Percentiles rank a stretch among this genome's conserved stretches.
Conservation (phyloP, 2,888 invertebrate species). For the Arrhopalites spinosus region DNA sequence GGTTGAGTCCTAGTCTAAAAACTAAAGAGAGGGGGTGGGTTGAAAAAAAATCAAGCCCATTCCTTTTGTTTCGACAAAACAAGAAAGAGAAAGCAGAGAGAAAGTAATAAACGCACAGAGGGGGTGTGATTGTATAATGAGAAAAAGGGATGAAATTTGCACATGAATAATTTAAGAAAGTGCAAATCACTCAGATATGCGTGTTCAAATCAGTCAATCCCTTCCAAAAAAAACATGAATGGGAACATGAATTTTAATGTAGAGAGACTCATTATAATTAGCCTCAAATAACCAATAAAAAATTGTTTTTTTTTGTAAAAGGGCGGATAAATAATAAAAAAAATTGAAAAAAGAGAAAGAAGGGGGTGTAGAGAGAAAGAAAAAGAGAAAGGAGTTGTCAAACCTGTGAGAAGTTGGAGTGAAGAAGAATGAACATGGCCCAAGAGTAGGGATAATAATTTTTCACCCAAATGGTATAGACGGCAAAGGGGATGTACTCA, state of each 20-base stretch:
- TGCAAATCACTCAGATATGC: not conserved
- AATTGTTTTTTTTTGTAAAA: no score
- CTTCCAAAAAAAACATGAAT: no score
- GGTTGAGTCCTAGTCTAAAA: no score
- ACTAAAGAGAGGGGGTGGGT: not conserved
- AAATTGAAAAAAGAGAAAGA: not conserved
- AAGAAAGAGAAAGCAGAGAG: no score
- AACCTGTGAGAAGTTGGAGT: slow-evolving; percentile 86
- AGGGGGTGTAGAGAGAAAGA: not conserved
- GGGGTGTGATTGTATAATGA: no score
- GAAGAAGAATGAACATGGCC: slow-evolving; percentile 85
- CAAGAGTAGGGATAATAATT: slow-evolving; percentile 67
- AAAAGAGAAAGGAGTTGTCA: not conserved
- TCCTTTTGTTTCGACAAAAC: no score
- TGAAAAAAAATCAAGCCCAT: not conserved
- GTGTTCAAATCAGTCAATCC: not conserved
- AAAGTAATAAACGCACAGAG: no score
- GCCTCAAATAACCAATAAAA: no score
- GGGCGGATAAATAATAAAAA: not conserved
- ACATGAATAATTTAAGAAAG: not conserved
- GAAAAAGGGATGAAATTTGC: no score
- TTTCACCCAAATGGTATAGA: slow-evolving; percentile 65
- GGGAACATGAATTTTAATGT: no score
- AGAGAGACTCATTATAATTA: no score
- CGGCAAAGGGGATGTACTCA: slow-evolving; percentile 88